A percentile compares a stretch with the other conserved stretches of the same genome.
phyloP scores from a whole-genome alignment of 2,797 vertebrate genomes.

The Spinus pinus region DNA sequence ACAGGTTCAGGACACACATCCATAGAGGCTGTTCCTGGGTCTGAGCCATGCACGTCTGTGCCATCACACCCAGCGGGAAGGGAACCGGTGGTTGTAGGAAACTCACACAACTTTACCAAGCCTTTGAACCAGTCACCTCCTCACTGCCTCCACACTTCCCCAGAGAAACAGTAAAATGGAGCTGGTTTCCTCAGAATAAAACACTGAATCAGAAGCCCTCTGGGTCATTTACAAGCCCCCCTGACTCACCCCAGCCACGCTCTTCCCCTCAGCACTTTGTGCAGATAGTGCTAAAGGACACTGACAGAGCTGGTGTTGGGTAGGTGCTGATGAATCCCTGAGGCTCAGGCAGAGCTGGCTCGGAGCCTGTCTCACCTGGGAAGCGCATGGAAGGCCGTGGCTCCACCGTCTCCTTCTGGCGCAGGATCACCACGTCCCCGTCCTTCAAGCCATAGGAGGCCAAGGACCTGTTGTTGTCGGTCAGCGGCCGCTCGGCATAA shows the following conservation, averaged over 20 bases:
- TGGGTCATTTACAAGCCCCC: neutral
- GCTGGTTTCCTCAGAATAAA: neutral
- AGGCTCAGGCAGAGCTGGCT: neutral
- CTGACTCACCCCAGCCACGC: neutral
- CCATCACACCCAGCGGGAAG: fast-evolving
- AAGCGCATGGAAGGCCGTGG: constrained; percentile 78
- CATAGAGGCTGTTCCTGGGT: too few species aligned
- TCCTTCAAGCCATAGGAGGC: constrained; percentile 95
- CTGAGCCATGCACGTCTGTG: fast-evolving
- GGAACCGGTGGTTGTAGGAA: fast-evolving
- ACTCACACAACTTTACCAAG: neutral
- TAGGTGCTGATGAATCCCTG: fast-evolving
- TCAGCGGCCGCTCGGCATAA: constrained; percentile 89
- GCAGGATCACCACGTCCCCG: constrained; percentile 93
- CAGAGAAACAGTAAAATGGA: neutral
- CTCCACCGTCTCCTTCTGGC: constrained; percentile 83
- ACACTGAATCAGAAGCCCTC: neutral
- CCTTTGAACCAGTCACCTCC: neutral
- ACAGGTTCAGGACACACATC: neutral
- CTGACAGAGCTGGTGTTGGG: neutral
- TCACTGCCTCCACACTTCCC: neutral
- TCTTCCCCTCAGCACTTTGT: neutral
- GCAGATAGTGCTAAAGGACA: neutral
- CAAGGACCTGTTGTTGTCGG: constrained; percentile 91
- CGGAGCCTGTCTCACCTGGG: constrained; percentile 64